Evolutionary conservation across 1,140 invertebrate genomes (phyloP), one percentile per base, ranked within the genome.

Genomic region (Carcinoscorpius rotundicauda): DNA sequence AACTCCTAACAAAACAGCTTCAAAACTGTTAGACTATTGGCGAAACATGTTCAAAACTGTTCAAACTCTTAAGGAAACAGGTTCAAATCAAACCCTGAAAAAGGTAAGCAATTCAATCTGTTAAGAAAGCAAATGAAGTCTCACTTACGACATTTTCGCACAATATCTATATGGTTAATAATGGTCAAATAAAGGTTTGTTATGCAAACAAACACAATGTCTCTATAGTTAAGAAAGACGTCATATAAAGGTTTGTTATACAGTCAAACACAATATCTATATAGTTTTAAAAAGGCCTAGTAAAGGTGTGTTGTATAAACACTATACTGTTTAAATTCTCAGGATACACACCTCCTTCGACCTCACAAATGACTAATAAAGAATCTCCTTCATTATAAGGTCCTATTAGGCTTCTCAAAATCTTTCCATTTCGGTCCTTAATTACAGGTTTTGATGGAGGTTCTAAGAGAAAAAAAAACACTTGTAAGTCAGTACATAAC

Each of bases 301-400:
- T 29, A 29, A 29, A 29, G 29, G 29, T 29, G 29, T 29, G 29
- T 29, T 29, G 29, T 29, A 29, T 29, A 29, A 29, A 29, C 29
- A 29, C 29, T 29, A 29, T 29, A 29, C 29, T 29, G 29, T 29
- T 29, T 29, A 29, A 29, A 29, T 29, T 29, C 11, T 56, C 8
- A 56, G 8, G 8, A 56, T 50, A 79, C 84, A 85, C 82, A 93
- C 90, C 91, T 82, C 89, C 89, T 74, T 84, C 82, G 8, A 91
- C 89, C 80, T 93, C 88, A 76, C 91, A 94, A 68, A 88, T 84
- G 29, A 94, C 82, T 64, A 85, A 82, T 49, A 93, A 84, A 75
- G 88, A 86, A 52, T 84, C 84, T 53, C 89, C 90, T 78, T 93
- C 90, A 72, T 91, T 89, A 76, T 90, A 92, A 68, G 89, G 87